Conservation (phyloP, 2,888 invertebrate genomes). For the Azorinus chamasolen region DNA sequence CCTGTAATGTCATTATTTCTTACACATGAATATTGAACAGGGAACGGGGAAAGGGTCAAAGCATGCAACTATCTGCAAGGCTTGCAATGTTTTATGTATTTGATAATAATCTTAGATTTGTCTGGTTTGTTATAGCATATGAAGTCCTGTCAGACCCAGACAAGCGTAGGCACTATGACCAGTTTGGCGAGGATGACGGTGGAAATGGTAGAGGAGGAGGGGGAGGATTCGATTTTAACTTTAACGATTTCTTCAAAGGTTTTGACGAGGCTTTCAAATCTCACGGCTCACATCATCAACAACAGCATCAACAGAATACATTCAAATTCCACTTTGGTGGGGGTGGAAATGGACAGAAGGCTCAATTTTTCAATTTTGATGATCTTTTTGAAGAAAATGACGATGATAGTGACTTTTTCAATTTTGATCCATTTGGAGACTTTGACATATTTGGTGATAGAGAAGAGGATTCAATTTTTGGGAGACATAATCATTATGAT, state of each 20-base stretch:
- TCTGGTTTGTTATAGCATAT: conserved; percentile 86
- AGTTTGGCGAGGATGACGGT: conserved; percentile 85
- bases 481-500: conserved; percentile 66
- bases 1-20: too few species aligned
- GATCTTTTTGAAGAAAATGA: conserved; percentile 84
- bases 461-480: conserved; percentile 56
- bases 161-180: conserved; percentile 87
- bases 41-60: too few species aligned
- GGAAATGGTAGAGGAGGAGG: conserved; percentile 74
- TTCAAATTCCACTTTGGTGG: conserved; percentile 66
- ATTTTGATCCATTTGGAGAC: conserved; percentile 83
- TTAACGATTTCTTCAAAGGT: conserved; percentile 86
- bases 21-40: too few species aligned
- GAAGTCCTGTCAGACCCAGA: conserved; percentile 87
- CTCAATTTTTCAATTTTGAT: conserved; percentile 83
- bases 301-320: conserved; percentile 56
- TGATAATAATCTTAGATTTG: not conserved
- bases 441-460: conserved; percentile 81
- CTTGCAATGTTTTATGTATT: not conserved
- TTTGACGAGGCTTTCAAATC: conserved; percentile 80
- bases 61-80: too few species aligned
- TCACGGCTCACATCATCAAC: conserved; percentile 66
- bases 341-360: conserved; percentile 61
- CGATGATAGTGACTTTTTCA: conserved; percentile 75
- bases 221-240: conserved; percentile 79